Evolutionary conservation across 1,140 invertebrate genomes (phyloP).

Genomic region (Megalonaias nervosa): DNA sequence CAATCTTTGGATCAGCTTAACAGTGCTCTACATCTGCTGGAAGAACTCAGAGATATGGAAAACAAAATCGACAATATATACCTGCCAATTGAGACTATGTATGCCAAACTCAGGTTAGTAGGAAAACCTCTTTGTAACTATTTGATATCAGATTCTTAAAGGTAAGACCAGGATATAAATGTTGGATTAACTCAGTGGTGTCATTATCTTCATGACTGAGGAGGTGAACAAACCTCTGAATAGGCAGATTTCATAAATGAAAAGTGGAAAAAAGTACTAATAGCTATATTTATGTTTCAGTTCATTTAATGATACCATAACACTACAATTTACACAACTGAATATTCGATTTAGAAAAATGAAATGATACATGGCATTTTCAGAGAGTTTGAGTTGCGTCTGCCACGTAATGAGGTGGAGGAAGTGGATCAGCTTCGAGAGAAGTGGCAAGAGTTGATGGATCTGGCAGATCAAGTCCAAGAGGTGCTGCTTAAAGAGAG

Average conservation of each 20-base stretch:
- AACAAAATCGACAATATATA: conserved; percentile 72
- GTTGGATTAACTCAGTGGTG: too few relatives aligned
- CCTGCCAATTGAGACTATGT: conserved; percentile 71
- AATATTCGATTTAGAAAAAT: not conserved
- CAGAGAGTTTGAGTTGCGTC: conserved; percentile 66
- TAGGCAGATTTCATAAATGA: too few relatives aligned
- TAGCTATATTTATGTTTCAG: not conserved
- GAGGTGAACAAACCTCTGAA: too few relatives aligned
- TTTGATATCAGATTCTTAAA: too few relatives aligned
- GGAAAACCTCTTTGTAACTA: not conserved
- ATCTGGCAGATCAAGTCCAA: conserved; percentile 67
- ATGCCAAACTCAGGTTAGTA: conserved; percentile 66
- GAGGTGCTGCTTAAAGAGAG: conserved; percentile 68
- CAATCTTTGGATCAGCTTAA: conserved; percentile 69
- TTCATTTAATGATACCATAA: not conserved
- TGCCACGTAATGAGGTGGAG: conserved; percentile 68
- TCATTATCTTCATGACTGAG: not conserved
- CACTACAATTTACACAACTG: not conserved
- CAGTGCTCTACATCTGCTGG: conserved; percentile 66
- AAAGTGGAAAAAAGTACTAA: too few relatives aligned
- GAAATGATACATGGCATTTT: conserved; percentile 2
- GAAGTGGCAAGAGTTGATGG: conserved; percentile 67
- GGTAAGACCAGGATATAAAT: too few relatives aligned
- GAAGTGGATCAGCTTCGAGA: conserved; percentile 66
- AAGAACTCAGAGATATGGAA: conserved; percentile 71